These are phyloP conservation scores for Peromyscus polionotus DNA, from an alignment of 2,113 vertebrate genomes.

Conservation along the genomic window DNA sequence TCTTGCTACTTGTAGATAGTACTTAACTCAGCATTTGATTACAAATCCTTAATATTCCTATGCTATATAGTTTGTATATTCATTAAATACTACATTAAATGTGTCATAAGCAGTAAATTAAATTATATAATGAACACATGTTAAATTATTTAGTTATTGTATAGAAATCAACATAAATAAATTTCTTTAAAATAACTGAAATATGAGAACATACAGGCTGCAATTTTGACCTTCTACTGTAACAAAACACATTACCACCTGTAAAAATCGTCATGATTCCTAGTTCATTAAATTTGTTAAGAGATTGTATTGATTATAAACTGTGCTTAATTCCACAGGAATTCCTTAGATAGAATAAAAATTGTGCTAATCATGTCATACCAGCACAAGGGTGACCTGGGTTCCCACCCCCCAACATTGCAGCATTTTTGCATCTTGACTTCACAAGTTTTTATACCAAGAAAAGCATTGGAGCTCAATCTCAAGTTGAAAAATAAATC, in stretches of 20 bases:
- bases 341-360: not conserved
- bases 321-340: not conserved
- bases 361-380: not conserved
- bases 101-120: not conserved
- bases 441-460: not conserved
- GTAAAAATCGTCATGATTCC: not conserved
- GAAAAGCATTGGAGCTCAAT: not conserved
- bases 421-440: not conserved
- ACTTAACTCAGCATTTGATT: not conserved
- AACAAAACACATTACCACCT: not conserved
- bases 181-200: constrained; percentile 10
- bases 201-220: not conserved
- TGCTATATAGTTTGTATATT: not conserved
- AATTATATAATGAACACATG: not conserved
- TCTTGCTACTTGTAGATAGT: not conserved
- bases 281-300: not conserved
- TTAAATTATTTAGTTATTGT: not conserved
- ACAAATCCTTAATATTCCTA: not conserved
- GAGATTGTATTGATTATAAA: not conserved
- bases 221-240: not conserved
- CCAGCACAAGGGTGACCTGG: not conserved
- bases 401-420: not conserved
- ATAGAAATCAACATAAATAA: not conserved
- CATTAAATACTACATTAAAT: not conserved
- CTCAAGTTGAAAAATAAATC: not conserved